Evolutionary conservation across 2,113 vertebrate genomes (phyloP).

Genomic region (Apteryx owenii): DNA sequence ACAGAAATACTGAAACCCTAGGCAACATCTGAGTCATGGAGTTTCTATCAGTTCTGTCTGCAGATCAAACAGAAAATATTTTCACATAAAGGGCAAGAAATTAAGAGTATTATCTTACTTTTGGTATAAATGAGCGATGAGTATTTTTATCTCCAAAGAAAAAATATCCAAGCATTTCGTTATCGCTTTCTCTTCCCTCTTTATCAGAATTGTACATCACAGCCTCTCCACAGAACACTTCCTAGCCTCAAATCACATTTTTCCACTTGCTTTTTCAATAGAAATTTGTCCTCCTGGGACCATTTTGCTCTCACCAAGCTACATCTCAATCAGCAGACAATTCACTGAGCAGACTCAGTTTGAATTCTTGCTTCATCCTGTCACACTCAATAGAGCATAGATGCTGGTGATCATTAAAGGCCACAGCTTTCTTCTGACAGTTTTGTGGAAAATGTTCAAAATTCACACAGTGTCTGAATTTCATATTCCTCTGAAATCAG

Average conservation of each 20-base stretch:
- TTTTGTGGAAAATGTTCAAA: constrained; percentile 66
- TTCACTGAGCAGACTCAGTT: constrained; percentile 53
- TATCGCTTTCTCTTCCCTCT: neutral
- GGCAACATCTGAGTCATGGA: neutral
- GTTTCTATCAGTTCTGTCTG: neutral
- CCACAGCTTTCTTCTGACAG: constrained; percentile 52
- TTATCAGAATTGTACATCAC: constrained; percentile 18
- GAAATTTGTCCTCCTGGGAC: constrained; percentile 57
- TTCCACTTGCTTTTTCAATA: constrained; percentile 41
- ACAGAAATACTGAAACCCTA: neutral
- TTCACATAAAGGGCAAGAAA: neutral
- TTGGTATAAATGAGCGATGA: neutral
- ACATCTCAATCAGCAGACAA: constrained; percentile 75
- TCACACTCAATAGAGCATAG: constrained; percentile 72
- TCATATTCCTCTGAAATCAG: constrained; percentile 58
- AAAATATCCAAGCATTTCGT: neutral
- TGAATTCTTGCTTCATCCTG: constrained; percentile 74
- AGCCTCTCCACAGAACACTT: neutral
- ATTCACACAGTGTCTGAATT: constrained; percentile 42
- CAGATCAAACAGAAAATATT: neutral
- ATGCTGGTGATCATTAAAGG: constrained; percentile 74
- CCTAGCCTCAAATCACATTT: constrained; percentile 14
- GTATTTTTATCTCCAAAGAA: neutral
- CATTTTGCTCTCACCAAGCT: constrained; percentile 52
- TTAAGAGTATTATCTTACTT: neutral